These are phyloP conservation scores for Chorisops tibialis DNA, from an alignment of 2,888 invertebrate species.

Conservation along the genomic window DNA sequence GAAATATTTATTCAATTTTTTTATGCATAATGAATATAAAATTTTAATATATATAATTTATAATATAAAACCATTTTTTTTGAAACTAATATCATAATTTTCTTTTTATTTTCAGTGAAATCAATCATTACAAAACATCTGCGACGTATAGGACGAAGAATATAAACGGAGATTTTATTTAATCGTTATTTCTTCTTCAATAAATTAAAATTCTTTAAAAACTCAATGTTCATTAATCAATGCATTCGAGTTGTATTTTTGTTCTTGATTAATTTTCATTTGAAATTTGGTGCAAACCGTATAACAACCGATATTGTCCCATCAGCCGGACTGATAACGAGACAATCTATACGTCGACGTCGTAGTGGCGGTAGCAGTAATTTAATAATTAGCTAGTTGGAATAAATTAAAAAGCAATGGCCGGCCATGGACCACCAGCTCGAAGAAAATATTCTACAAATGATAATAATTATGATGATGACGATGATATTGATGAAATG, in stretches of 20 bases:
- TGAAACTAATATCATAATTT: too few species aligned
- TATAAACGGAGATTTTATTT: too few species aligned
- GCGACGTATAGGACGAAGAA: too few species aligned
- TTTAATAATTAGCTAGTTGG: not conserved
- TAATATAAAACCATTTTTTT: too few species aligned
- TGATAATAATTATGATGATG: conserved; percentile 38
- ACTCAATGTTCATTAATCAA: conserved; percentile 29
- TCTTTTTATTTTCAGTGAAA: too few species aligned
- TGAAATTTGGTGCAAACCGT: not conserved
- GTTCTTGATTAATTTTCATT: conserved; percentile 18
- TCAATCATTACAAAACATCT: too few species aligned
- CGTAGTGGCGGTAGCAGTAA: not conserved
- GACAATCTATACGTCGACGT: not conserved
- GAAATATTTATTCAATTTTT: too few species aligned
- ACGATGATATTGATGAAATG: conserved; percentile 38
- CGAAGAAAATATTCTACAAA: conserved; percentile 40
- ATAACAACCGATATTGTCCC: not conserved
- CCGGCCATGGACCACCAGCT: conserved; percentile 49
- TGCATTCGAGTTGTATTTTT: conserved; percentile 14
- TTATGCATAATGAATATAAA: too few species aligned
- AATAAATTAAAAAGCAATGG: conserved; percentile 31
- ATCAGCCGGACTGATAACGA: not conserved
- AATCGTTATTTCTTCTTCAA: too few species aligned
- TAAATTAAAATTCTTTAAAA: not conserved
- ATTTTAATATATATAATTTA: too few species aligned